Percentiles rank a stretch among this genome's conserved stretches.
phyloP scores from a whole-genome alignment of 2,888 invertebrate species.

The Phytoseiulus persimilis region DNA sequence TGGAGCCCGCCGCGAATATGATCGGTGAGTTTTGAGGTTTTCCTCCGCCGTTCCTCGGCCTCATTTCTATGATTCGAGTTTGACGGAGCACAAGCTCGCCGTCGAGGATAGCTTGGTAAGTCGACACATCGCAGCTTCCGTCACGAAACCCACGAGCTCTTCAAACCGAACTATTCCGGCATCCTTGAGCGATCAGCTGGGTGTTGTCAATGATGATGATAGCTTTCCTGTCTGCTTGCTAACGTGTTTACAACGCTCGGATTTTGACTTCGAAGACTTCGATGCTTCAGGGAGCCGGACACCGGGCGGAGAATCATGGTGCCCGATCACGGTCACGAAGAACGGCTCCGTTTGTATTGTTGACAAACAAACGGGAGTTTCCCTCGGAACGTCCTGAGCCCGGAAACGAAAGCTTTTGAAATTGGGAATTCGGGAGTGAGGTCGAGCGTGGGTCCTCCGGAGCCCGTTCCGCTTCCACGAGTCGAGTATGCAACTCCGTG shows the following conservation, averaged over 20 bases:
- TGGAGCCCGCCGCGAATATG: neutral
- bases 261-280: neutral
- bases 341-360: no score
- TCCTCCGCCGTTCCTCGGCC: neutral
- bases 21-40: neutral
- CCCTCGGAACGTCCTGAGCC: no score
- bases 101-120: neutral
- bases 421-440: no score
- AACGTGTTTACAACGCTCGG: neutral
- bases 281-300: neutral
- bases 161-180: neutral
- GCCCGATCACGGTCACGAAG: no score
- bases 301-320: no score
- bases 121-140: neutral
- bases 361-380: no score
- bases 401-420: no score
- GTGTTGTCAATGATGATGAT: neutral
- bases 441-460: no score
- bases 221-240: neutral
- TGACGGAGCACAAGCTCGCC: neutral
- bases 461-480: no score
- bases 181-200: neutral
- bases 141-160: neutral
- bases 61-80: neutral
- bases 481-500: no score